Conservation (phyloP, 2,113 vertebrate genomes). For the Epinephelus fuscoguttatus region DNA sequence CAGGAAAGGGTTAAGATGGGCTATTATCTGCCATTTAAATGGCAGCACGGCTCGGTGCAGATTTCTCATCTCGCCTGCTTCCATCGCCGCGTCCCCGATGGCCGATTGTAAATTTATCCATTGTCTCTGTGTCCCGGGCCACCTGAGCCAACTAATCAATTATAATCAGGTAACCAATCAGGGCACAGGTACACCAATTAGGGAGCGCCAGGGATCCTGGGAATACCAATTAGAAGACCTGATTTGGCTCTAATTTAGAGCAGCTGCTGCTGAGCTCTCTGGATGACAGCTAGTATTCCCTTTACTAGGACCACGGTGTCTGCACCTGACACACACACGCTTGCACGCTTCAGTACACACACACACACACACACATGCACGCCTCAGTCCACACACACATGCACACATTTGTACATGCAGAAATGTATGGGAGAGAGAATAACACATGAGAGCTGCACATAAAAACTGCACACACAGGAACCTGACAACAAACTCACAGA, state of each 20-base stretch:
- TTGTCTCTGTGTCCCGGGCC: slow-evolving; percentile 49
- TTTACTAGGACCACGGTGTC: slow-evolving; percentile 31
- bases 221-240: slow-evolving; percentile 72
- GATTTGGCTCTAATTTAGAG: slow-evolving; percentile 74
- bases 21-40: slow-evolving; percentile 21
- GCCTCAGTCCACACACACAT: neutral
- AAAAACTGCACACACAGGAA: no score
- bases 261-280: slow-evolving; percentile 68
- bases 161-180: slow-evolving; percentile 80
- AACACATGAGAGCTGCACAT: no score
- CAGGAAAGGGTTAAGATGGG: slow-evolving; percentile 13
- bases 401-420: neutral
- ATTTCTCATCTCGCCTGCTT: slow-evolving; percentile 16
- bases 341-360: slow-evolving; percentile 1
- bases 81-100: neutral
- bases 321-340: slow-evolving; percentile 31
- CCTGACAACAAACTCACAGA: neutral
- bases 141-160: slow-evolving; percentile 74
- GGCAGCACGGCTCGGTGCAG: neutral
- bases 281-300: slow-evolving; percentile 53
- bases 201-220: slow-evolving; percentile 57
- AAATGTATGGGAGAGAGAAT: neutral
- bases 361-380: slow-evolving; percentile 17
- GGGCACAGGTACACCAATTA: slow-evolving; percentile 74
- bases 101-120: slow-evolving; percentile 21